These are phyloP conservation scores for Zootoca vivipara DNA, from an alignment of 2,113 vertebrate species.

Conservation along the genomic window DNA sequence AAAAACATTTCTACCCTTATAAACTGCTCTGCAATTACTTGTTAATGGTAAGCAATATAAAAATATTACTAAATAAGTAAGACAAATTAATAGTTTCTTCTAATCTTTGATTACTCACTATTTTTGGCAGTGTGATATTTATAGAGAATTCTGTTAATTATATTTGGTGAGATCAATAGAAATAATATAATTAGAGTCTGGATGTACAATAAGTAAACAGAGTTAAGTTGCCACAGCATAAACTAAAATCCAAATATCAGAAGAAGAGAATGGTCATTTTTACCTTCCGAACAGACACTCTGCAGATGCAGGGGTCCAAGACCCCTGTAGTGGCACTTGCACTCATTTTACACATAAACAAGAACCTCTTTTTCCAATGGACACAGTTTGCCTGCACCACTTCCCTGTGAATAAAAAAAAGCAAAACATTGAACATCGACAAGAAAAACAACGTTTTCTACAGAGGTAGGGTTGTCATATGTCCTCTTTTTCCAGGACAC, in stretches of 20 bases:
- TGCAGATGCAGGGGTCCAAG: constrained; percentile 89
- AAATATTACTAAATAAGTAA: too few relatives aligned
- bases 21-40: too few relatives aligned
- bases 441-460: not conserved
- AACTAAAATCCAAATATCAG: constrained; percentile 20
- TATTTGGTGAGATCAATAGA: not conserved
- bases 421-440: not conserved
- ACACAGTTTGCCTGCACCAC: constrained; percentile 92
- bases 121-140: not conserved
- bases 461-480: too few relatives aligned
- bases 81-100: too few relatives aligned
- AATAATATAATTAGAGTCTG: not conserved
- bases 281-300: constrained; percentile 96
- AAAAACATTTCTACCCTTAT: too few relatives aligned
- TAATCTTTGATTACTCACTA: not conserved
- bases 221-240: not conserved
- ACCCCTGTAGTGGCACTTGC: constrained; percentile 88
- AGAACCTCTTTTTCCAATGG: constrained; percentile 90
- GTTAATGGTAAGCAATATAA: too few relatives aligned
- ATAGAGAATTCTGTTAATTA: not conserved
- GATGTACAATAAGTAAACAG: not conserved
- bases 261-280: constrained; percentile 7
- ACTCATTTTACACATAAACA: constrained; percentile 94
- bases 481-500: too few relatives aligned
- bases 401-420: constrained; percentile 75